Conservation (phyloP, 1,140 invertebrate species). For the Cylas formicarius region DNA sequence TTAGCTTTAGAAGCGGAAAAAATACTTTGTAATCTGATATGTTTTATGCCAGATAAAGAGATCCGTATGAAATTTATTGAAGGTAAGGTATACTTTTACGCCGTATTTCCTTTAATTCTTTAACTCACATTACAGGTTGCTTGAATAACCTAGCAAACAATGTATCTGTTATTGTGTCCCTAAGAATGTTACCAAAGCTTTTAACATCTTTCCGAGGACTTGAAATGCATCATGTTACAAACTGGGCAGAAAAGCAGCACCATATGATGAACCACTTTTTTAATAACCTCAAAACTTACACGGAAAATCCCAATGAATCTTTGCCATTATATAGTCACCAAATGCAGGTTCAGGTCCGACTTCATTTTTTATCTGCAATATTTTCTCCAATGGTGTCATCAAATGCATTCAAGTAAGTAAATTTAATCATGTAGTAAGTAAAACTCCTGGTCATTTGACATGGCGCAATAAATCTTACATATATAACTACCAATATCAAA, state of each 20-base stretch:
- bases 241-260: constrained; percentile 84
- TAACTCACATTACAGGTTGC: constrained; percentile 81
- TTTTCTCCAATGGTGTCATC: constrained; percentile 87
- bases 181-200: constrained; percentile 81
- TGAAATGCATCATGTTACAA: constrained; percentile 72
- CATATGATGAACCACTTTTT: constrained; percentile 91
- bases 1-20: constrained; percentile 87
- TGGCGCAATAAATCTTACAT: too few species aligned
- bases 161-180: constrained; percentile 80
- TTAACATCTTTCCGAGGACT: constrained; percentile 82
- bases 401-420: constrained; percentile 66
- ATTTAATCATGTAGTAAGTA: neutral
- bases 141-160: constrained; percentile 83
- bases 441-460: too few species aligned
- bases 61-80: constrained; percentile 93
- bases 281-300: constrained; percentile 67
- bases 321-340: constrained; percentile 67
- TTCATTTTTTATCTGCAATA: constrained; percentile 86
- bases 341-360: constrained; percentile 80
- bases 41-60: constrained; percentile 79
- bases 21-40: constrained; percentile 78
- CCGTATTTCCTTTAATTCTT: neutral
- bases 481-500: too few species aligned
- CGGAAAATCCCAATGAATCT: constrained; percentile 35
- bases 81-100: constrained; percentile 43